A percentile compares a stretch with the other conserved stretches of the same genome.
Evolutionary conservation across 2,888 invertebrate genomes (phyloP).

Genomic region (Trachelus tabidus): DNA sequence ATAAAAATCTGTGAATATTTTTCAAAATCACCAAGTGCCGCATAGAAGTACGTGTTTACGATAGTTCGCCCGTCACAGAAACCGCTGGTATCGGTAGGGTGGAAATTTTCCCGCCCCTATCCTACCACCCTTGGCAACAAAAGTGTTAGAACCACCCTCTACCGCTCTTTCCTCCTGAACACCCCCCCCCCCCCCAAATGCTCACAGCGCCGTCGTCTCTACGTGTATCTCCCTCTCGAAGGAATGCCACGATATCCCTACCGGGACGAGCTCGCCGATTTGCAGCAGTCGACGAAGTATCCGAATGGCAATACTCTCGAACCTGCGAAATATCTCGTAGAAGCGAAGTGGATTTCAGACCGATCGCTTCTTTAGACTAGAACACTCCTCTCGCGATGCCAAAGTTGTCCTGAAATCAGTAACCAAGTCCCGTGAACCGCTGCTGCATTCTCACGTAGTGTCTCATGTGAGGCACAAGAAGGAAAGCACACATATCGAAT

Average conservation of each 20-base stretch:
- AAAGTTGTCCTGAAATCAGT: background rate
- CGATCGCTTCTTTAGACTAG: background rate
- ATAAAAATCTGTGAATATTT: background rate
- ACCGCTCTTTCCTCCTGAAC: background rate
- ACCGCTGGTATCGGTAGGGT: background rate
- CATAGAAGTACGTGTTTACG: background rate
- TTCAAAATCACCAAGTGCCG: background rate
- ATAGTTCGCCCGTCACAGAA: background rate
- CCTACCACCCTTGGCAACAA: background rate
- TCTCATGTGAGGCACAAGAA: background rate
- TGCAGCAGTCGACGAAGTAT: slow-evolving; percentile 42
- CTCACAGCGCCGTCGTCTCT: slow-evolving; percentile 2
- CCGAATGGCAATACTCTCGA: background rate
- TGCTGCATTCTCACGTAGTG: background rate
- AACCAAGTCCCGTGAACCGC: background rate
- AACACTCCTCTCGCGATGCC: background rate
- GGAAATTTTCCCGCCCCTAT: background rate
- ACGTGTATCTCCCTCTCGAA: slow-evolving; percentile 19
- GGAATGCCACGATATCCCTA: slow-evolving; percentile 36
- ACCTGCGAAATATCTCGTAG: background rate
- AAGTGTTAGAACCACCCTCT: background rate
- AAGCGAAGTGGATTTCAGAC: background rate
- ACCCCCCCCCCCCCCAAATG: background rate
- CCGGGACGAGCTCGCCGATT: slow-evolving; percentile 50
- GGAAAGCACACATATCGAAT: background rate